A percentile compares a stretch with the other conserved stretches of the same genome.
phyloP scores from a whole-genome alignment of 1,140 invertebrate genomes.

The Bombus confusus region DNA sequence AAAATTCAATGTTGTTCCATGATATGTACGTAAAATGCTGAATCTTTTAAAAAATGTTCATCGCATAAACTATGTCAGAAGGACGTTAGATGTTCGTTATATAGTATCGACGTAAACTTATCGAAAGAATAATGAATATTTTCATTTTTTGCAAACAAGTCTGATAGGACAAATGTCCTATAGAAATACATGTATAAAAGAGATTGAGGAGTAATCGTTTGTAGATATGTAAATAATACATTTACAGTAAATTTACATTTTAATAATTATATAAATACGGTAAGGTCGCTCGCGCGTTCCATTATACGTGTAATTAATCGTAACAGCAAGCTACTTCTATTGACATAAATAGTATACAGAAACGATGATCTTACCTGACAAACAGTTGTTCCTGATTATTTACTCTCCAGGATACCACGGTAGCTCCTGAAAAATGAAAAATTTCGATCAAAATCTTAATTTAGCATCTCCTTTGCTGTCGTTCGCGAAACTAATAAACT shows the following conservation, averaged over 20 bases:
- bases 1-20: neutral
- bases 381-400: constrained; percentile 97
- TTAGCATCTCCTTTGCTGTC: too few species aligned
- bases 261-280: neutral
- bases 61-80: too few species aligned
- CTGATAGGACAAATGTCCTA: neutral
- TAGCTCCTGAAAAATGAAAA: constrained; percentile 89
- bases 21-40: neutral
- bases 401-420: constrained; percentile 96
- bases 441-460: constrained; percentile 44
- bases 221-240: neutral
- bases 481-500: neutral
- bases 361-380: constrained; percentile 89
- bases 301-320: neutral
- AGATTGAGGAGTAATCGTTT: neutral
- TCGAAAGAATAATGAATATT: neutral
- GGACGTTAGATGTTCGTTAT: neutral
- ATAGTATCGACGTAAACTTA: too few species aligned
- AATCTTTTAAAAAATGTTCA: neutral
- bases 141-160: neutral
- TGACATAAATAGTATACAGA: neutral
- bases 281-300: neutral
- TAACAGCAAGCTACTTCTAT: neutral
- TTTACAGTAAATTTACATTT: neutral
- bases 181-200: neutral